phyloP scores from a whole-genome alignment of 2,888 invertebrate genomes.

The Nomada ferruginata region DNA sequence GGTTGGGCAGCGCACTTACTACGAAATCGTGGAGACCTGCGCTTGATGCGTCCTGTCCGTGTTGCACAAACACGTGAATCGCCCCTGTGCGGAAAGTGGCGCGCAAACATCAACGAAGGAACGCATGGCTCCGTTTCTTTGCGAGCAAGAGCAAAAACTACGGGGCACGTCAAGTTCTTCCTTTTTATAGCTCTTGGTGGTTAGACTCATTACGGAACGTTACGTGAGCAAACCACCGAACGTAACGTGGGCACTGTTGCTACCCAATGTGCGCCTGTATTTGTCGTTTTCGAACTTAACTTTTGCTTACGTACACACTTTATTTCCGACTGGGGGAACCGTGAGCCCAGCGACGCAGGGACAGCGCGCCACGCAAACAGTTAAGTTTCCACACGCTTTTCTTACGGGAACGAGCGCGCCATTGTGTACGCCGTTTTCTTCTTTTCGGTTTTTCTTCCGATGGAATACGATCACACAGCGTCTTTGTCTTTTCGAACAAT shows the following conservation, averaged over 20 bases:
- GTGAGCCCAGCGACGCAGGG: slow-evolving; percentile 21
- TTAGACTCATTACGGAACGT: slow-evolving; percentile 71
- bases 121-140: slow-evolving; percentile 49
- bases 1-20: slow-evolving; percentile 62
- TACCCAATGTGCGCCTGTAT: background rate
- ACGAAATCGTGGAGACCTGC: slow-evolving; percentile 66
- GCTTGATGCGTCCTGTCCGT: slow-evolving; percentile 54
- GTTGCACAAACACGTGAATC: slow-evolving; percentile 23
- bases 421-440: slow-evolving; percentile 1
- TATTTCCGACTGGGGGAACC: slow-evolving; percentile 41
- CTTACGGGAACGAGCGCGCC: slow-evolving; percentile 14
- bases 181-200: slow-evolving; percentile 67
- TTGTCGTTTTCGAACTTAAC: slow-evolving; percentile 15
- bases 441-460: slow-evolving; percentile 5
- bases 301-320: slow-evolving; percentile 39
- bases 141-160: slow-evolving; percentile 64
- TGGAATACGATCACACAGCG: slow-evolving; percentile 9
- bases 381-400: slow-evolving; percentile 21
- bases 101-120: slow-evolving; percentile 10
- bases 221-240: slow-evolving; percentile 63
- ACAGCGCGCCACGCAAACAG: background rate
- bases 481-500: slow-evolving; percentile 10
- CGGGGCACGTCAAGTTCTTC: slow-evolving; percentile 62
- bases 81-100: background rate
- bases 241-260: slow-evolving; percentile 6